These are phyloP conservation scores for Anoplophora glabripennis DNA, from an alignment of 1,140 invertebrate species.

Conservation along the genomic window DNA sequence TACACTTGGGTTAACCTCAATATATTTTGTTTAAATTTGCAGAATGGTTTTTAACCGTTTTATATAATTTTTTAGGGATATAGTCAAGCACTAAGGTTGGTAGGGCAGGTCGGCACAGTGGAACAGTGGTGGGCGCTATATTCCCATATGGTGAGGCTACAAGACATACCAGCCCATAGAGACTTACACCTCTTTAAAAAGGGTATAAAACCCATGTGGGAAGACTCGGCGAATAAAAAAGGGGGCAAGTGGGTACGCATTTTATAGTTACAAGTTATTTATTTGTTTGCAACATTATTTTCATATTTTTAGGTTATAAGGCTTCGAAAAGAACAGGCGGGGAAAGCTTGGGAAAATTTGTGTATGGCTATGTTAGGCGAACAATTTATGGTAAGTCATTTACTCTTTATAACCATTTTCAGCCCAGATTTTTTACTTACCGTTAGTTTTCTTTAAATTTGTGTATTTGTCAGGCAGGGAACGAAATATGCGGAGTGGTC, in stretches of 20 bases:
- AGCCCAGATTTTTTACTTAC: too few species aligned
- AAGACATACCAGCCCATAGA: constrained; percentile 83
- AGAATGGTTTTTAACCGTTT: too few species aligned
- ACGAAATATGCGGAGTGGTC: constrained; percentile 97
- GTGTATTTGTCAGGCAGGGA: constrained; percentile 57
- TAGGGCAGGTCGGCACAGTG: constrained; percentile 84
- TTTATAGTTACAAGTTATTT: constrained; percentile 4
- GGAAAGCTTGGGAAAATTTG: constrained; percentile 97
- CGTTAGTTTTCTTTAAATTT: neutral
- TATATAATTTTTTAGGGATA: constrained; percentile 32
- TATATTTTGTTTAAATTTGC: too few species aligned
- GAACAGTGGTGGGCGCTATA: constrained; percentile 98
- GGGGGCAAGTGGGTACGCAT: constrained; percentile 91
- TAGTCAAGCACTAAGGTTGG: constrained; percentile 69
- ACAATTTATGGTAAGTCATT: constrained; percentile 88
- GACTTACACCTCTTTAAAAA: constrained; percentile 98
- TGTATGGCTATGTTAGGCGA: constrained; percentile 97
- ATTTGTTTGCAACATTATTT: constrained; percentile 1
- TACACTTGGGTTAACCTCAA: too few species aligned
- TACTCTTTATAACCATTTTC: constrained; percentile 6
- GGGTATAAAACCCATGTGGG: constrained; percentile 99
- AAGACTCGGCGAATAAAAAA: constrained; percentile 90
- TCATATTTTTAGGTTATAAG: constrained; percentile 61
- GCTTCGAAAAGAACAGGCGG: constrained; percentile 90
- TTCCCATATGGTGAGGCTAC: constrained; percentile 84